Percentiles rank a stretch among this genome's conserved stretches.
These are phyloP conservation scores for Gallinago media DNA, from an alignment of 2,113 vertebrate species.

Conservation along the genomic window DNA sequence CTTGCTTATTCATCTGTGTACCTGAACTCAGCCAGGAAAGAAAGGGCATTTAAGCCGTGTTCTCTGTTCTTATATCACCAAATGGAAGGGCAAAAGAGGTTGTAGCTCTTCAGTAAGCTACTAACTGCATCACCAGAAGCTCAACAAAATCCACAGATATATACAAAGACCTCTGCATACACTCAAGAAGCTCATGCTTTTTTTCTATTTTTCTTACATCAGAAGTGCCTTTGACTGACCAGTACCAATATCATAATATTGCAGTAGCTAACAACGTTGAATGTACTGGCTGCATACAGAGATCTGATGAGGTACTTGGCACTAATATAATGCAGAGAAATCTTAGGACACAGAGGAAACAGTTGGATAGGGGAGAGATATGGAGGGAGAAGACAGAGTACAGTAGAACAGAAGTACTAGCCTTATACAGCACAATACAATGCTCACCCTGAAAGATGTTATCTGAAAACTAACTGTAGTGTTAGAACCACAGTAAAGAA, in stretches of 20 bases:
- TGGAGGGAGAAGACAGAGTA: neutral
- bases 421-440: neutral
- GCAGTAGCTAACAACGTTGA: rapidly evolving
- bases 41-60: neutral
- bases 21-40: neutral
- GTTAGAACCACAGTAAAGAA: neutral
- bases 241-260: neutral
- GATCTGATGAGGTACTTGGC: neutral
- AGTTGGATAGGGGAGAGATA: neutral
- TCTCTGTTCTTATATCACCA: neutral
- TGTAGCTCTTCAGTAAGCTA: neutral
- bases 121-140: neutral
- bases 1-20: neutral
- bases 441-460: neutral
- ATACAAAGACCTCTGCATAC: neutral
- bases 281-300: neutral
- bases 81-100: neutral
- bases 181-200: neutral
- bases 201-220: neutral
- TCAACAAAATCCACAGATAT: neutral
- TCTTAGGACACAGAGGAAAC: neutral
- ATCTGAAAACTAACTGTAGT: neutral
- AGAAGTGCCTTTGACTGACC: neutral
- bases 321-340: neutral
- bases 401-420: neutral